Evolutionary conservation across 2,888 invertebrate genomes (phyloP), one percentile per base, ranked within the genome.

Genomic region (Caenorhabditis sp.): DNA sequence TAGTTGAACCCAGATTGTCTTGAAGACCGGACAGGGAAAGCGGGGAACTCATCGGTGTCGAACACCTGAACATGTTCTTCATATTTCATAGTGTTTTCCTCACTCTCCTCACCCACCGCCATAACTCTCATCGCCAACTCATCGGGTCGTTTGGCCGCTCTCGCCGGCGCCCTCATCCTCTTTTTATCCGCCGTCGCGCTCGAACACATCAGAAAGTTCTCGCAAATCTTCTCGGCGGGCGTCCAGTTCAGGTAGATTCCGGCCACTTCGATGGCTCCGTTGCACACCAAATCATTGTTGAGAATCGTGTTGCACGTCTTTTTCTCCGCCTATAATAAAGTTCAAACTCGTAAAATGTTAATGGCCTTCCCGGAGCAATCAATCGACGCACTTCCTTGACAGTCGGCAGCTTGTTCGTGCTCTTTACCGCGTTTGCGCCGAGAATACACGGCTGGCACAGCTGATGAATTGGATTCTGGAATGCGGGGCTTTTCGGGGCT

Each of bases 391-490:
- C 72, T 37, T 58, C 56, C 65, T 59, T 65, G 65, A 65, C 59
- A 53, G 15, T 48, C 22, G 59, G 55, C 46, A 24, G 27, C 32
- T 70, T 62, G 56, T 68, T 68, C 13, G 52, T 62, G 43, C 15
- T 62, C 17, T 75, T 75, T 2, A 62, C 35, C 3, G 68, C 45
- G 17, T 50, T 63, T 13, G 61, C 68, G 5, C 37, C 56, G 6
- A 52, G 8, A 15, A 63, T 43, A 24, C 75, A 75, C 24, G 62
- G 62, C 22, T 41, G 32, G 17, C 75, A 75, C 15, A 75, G 35
- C 41, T 50, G 75, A 11, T 75, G 68, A 41, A 22, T 24, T n/a
- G 61, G 65, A n/a, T 65, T 73, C 73, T 73, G 45, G 17, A 62
- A 52, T 9, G 24, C 13, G 24, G n/a, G 39, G 15, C 35, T 3